phyloP scores from a whole-genome alignment of 2,888 invertebrate species.

The Sipha maydis region DNA sequence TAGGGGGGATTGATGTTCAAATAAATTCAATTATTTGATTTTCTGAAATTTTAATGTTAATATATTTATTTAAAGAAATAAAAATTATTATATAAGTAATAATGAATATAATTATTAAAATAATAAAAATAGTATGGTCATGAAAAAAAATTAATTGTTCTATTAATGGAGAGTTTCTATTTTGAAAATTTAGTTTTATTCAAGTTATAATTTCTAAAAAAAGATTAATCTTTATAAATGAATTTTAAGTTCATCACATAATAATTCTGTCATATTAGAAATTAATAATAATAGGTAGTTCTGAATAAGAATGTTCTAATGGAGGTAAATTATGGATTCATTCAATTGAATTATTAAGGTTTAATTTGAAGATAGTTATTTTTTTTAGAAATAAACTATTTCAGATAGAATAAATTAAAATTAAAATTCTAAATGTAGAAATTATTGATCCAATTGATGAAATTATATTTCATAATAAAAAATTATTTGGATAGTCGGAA shows the following conservation, averaged over 20 bases:
- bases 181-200: conserved; percentile 73
- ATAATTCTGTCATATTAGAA: too few species aligned
- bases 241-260: too few species aligned
- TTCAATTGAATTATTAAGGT: conserved; percentile 73
- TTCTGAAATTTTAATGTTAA: conserved; percentile 8
- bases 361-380: conserved; percentile 69
- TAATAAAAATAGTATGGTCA: conserved; percentile 12
- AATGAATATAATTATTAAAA: neutral
- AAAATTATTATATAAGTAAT: conserved; percentile 4
- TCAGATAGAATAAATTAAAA: conserved; percentile 74
- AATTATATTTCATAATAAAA: conserved; percentile 73
- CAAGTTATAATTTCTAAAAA: conserved; percentile 70
- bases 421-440: too few species aligned
- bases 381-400: conserved; percentile 72
- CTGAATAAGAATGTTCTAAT: too few species aligned
- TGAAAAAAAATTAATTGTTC: conserved; percentile 68
- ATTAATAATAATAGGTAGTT: too few species aligned
- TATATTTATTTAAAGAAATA: neutral
- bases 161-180: conserved; percentile 74
- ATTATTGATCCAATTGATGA: too few species aligned
- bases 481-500: conserved; percentile 78
- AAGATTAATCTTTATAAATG: too few species aligned
- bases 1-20: neutral
- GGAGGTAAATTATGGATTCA: conserved; percentile 69
- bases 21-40: conserved; percentile 12